A percentile compares a stretch with the other conserved stretches of the same genome.
phyloP scores from a whole-genome alignment of 2,797 vertebrate species.

The Lacerta agilis region DNA sequence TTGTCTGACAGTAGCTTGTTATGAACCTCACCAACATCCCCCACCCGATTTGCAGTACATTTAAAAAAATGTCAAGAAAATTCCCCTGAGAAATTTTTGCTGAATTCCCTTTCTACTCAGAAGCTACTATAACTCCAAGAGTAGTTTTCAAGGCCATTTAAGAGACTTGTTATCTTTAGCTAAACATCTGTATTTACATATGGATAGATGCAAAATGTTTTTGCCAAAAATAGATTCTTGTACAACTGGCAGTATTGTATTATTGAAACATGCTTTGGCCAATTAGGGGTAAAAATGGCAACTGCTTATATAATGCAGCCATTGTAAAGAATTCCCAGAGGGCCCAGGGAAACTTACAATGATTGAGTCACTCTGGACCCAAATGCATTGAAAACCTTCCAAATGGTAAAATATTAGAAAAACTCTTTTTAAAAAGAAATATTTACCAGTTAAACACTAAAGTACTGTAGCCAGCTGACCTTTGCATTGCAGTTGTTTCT shows the following conservation, averaged over 20 bases:
- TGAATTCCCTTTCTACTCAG: constrained; percentile 47
- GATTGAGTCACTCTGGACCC: constrained; percentile 74
- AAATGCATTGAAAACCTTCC: constrained; percentile 78
- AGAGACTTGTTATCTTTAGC: constrained; percentile 62
- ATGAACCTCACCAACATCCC: neutral
- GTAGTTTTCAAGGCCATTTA: constrained; percentile 64
- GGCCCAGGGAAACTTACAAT: constrained; percentile 74
- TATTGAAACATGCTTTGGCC: constrained; percentile 77
- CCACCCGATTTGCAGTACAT: neutral
- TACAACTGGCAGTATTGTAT: constrained; percentile 76
- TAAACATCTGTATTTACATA: constrained; percentile 66
- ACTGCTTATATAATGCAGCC: constrained; percentile 77
- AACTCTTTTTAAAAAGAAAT: constrained; percentile 69
- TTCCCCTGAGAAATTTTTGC: constrained; percentile 54
- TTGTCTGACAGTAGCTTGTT: neutral
- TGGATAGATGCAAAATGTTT: constrained; percentile 71
- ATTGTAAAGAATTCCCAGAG: constrained; percentile 79
- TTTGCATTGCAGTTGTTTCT: constrained; percentile 73
- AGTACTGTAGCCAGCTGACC: constrained; percentile 76
- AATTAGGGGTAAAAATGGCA: constrained; percentile 70
- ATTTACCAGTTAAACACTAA: constrained; percentile 82
- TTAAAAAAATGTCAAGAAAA: constrained; percentile 17
- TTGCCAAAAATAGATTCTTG: constrained; percentile 73
- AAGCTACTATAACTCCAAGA: constrained; percentile 66
- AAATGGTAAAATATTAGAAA: constrained; percentile 83